Percentiles rank a stretch among this genome's conserved stretches.
Conservation (phyloP, 2,888 invertebrate genomes). For the Unio delphinus region DNA sequence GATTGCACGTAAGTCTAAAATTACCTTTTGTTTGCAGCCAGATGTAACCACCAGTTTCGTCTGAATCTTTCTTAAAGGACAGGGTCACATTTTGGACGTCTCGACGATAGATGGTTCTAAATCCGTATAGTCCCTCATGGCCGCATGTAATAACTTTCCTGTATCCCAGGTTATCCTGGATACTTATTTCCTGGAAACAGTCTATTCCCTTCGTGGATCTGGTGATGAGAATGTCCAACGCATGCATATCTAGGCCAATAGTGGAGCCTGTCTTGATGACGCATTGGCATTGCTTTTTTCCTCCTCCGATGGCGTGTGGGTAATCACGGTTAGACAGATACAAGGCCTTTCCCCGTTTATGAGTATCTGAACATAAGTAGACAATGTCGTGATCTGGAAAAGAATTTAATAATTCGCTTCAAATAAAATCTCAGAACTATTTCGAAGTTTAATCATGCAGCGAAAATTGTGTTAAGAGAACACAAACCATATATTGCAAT, state of each 20-base stretch:
- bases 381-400: conserved; percentile 53
- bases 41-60: conserved; percentile 51
- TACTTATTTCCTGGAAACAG: conserved; percentile 46
- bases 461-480: too few species aligned
- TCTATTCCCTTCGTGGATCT: conserved; percentile 29
- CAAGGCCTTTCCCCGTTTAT: conserved; percentile 49
- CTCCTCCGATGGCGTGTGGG: conserved; percentile 42
- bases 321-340: conserved; percentile 58
- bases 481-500: too few species aligned
- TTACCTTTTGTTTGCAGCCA: conserved; percentile 60
- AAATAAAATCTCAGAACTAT: background rate
- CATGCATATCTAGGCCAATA: conserved; percentile 52
- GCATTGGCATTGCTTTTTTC: conserved; percentile 50
- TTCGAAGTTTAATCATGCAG: background rate
- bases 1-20: background rate
- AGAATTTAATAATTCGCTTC: background rate
- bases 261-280: conserved; percentile 46
- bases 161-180: conserved; percentile 47
- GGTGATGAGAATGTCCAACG: conserved; percentile 48
- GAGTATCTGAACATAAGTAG: conserved; percentile 48
- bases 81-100: conserved; percentile 54
- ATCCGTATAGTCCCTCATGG: conserved; percentile 55
- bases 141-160: conserved; percentile 51
- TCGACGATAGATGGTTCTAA: conserved; percentile 51
- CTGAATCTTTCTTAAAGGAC: conserved; percentile 42